Evolutionary conservation across 1,140 invertebrate species (phyloP).

Genomic region (Antheraea pernyi): DNA sequence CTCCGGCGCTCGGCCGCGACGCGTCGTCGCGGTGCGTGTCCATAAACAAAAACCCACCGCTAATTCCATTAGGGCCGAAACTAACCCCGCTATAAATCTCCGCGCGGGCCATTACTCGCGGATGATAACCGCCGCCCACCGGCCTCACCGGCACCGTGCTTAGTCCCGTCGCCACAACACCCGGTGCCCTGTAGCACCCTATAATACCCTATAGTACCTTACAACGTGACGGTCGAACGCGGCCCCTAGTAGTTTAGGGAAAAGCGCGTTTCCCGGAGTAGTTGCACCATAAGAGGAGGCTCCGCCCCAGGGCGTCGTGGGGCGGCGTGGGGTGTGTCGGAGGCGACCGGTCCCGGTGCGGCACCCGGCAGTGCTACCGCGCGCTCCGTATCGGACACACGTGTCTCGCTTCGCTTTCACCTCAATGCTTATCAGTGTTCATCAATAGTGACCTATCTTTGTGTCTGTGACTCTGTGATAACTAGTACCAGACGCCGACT

Average conservation of each 20-base stretch:
- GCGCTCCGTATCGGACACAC: slow-evolving; percentile 34
- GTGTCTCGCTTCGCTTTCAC: slow-evolving; percentile 5
- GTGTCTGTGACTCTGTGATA: slow-evolving; percentile 11
- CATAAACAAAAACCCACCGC: slow-evolving; percentile 41
- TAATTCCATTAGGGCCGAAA: slow-evolving; percentile 46
- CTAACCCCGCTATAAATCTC: slow-evolving; percentile 42
- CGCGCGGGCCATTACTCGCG: slow-evolving; percentile 31
- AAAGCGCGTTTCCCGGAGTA: slow-evolving; percentile 26
- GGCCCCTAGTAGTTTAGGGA: slow-evolving; percentile 6
- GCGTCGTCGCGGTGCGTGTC: slow-evolving; percentile 22
- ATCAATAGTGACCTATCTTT: not conserved
- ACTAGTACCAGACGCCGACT: not conserved
- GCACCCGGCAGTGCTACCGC: slow-evolving; percentile 55
- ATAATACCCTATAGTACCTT: not conserved
- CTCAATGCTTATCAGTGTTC: slow-evolving; percentile 13
- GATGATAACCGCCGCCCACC: slow-evolving; percentile 29
- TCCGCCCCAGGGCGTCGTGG: slow-evolving; percentile 34
- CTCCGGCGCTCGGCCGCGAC: slow-evolving; percentile 17
- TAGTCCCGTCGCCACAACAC: slow-evolving; percentile 24
- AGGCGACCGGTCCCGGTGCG: slow-evolving; percentile 32
- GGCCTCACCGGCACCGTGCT: slow-evolving; percentile 2
- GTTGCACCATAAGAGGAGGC: slow-evolving; percentile 13
- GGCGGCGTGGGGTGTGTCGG: slow-evolving; percentile 45
- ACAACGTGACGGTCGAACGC: not conserved
- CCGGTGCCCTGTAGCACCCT: slow-evolving; percentile 26